Percentiles rank a stretch among this genome's conserved stretches.
Evolutionary conservation across 1,140 invertebrate genomes (phyloP).

Genomic region (Samia ricini): DNA sequence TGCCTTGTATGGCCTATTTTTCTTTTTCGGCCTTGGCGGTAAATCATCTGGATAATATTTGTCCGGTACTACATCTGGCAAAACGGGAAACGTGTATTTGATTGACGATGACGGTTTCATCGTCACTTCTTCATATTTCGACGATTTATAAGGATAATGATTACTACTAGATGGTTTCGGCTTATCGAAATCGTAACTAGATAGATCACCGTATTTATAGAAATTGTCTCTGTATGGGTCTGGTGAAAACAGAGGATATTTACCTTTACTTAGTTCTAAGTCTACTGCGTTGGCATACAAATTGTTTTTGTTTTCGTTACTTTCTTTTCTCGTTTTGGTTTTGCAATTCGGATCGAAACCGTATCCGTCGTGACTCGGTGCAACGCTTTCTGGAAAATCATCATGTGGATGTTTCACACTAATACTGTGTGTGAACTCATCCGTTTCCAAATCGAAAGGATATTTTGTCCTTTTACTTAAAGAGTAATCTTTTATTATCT

Average conservation of each 20-base stretch:
- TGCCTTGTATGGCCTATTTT: conserved; percentile 45
- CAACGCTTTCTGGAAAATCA: conserved; percentile 41
- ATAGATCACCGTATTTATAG: conserved; percentile 51
- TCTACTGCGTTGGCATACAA: conserved; percentile 41
- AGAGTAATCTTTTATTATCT: conserved; percentile 22
- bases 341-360: conserved; percentile 59
- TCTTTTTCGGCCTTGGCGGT: conserved; percentile 55
- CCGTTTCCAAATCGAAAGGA: conserved; percentile 50
- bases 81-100: conserved; percentile 44
- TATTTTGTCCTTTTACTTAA: conserved; percentile 46
- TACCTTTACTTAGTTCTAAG: conserved; percentile 49
- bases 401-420: conserved; percentile 60
- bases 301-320: conserved; percentile 27
- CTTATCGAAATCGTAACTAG: conserved; percentile 50
- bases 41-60: conserved; percentile 49
- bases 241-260: conserved; percentile 40
- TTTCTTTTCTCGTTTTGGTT: conserved; percentile 58
- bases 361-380: conserved; percentile 53
- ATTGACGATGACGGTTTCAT: conserved; percentile 32
- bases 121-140: conserved; percentile 42
- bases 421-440: conserved; percentile 62
- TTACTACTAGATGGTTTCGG: conserved; percentile 15
- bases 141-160: conserved; percentile 27
- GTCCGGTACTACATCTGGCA: conserved; percentile 47
- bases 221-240: conserved; percentile 44